Evolutionary conservation across 2,797 vertebrate species (phyloP).

Genomic region (Enoplosus armatus): DNA sequence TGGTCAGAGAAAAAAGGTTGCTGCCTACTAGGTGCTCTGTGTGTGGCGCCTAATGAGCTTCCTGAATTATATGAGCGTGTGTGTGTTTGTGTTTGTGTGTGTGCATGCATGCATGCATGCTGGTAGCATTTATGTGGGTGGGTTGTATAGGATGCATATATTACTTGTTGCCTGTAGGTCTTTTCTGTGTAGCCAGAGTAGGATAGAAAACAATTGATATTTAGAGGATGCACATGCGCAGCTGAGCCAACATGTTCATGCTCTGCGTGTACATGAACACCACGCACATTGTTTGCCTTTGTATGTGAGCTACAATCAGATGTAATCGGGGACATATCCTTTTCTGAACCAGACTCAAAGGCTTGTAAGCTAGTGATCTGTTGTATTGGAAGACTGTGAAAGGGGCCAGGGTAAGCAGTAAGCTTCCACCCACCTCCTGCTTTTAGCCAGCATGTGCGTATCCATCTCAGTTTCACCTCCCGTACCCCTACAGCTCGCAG

Average conservation of each 20-base stretch:
- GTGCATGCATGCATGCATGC: background rate
- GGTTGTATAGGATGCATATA: slow-evolving; percentile 36
- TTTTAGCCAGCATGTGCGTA: slow-evolving; percentile 66
- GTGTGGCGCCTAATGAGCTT: slow-evolving; percentile 77
- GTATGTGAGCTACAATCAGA: slow-evolving; percentile 60
- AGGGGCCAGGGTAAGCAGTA: slow-evolving; percentile 71
- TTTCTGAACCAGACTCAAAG: slow-evolving; percentile 64
- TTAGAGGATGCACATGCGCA: slow-evolving; percentile 42
- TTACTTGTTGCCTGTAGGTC: slow-evolving; percentile 52
- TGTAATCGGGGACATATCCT: slow-evolving; percentile 59
- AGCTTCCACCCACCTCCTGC: slow-evolving; percentile 75
- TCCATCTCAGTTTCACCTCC: slow-evolving; percentile 75
- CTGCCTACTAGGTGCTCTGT: slow-evolving; percentile 63
- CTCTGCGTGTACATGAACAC: slow-evolving; percentile 4
- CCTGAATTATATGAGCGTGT: slow-evolving; percentile 51
- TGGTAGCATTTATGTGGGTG: slow-evolving; percentile 48
- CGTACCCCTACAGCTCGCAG: slow-evolving; percentile 69
- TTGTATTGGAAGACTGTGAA: slow-evolving; percentile 65
- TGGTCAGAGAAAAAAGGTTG: slow-evolving; percentile 65
- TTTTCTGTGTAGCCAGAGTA: slow-evolving; percentile 49
- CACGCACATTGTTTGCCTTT: slow-evolving; percentile 49
- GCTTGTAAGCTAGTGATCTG: slow-evolving; percentile 64
- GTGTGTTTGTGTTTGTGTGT: background rate
- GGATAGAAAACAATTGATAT: slow-evolving; percentile 59
- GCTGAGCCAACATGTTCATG: slow-evolving; percentile 42